Conservation (phyloP, 2,888 invertebrate species). For the Branchipolynoe longqiensis region DNA sequence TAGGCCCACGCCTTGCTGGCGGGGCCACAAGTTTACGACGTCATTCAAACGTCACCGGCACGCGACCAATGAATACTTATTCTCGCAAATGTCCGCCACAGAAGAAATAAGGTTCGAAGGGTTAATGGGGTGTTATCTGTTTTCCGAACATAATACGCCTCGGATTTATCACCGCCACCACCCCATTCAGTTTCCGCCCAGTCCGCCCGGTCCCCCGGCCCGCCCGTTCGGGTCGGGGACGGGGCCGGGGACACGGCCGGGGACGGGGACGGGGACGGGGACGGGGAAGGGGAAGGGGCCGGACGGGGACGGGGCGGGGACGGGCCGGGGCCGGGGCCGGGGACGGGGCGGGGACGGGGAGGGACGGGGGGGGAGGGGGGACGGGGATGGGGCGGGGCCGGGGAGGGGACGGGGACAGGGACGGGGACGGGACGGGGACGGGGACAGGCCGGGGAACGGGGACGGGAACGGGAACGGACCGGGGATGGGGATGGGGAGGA, state of each 20-base stretch:
- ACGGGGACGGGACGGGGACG: no score
- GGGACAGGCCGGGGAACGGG: no score
- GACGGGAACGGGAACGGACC: no score
- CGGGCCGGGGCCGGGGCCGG: neutral
- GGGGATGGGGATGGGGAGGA: no score
- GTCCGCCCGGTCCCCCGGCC: neutral
- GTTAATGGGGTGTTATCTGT: conserved; percentile 47
- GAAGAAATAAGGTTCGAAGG: conserved; percentile 39
- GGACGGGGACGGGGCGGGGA: no score
- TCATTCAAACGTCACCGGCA: conserved; percentile 42
- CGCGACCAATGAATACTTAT: conserved; percentile 40
- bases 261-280: neutral
- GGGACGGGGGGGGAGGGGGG: no score
- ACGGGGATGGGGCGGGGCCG: no score
- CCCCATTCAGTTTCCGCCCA: neutral
- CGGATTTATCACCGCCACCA: conserved; percentile 20
- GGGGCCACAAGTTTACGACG: conserved; percentile 27
- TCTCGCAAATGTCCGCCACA: conserved; percentile 43
- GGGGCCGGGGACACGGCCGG: no score
- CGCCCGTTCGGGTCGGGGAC: no score
- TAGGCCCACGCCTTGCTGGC: neutral
- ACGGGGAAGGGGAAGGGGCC: neutral
- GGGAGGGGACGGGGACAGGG: no score
- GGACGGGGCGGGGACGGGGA: neutral
- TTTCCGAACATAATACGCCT: conserved; percentile 22